Evolutionary conservation across 2,113 vertebrate genomes (phyloP).

Genomic region (Hyla sarda): DNA sequence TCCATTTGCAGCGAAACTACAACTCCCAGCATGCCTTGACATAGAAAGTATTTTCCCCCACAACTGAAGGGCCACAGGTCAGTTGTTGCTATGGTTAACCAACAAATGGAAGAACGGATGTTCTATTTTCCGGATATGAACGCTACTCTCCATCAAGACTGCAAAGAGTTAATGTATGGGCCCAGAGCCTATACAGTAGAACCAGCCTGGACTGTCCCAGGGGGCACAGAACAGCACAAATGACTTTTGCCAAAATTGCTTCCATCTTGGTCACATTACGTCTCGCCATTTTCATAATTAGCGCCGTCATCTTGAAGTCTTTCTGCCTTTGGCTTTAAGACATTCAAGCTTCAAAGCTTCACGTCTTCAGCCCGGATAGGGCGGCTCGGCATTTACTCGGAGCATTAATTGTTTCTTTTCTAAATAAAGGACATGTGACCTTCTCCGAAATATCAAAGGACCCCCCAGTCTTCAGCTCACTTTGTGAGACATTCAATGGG

Average conservation of each 20-base stretch:
- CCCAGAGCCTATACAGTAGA: background rate
- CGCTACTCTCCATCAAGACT: background rate
- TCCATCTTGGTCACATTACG: slow-evolving; percentile 87
- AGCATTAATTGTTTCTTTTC: slow-evolving; percentile 63
- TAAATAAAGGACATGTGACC: slow-evolving; percentile 62
- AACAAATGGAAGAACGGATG: background rate
- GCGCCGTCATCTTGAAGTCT: slow-evolving; percentile 87
- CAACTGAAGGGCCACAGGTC: too few relatives aligned
- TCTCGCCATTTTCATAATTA: slow-evolving; percentile 87
- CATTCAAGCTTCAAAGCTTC: slow-evolving; percentile 69
- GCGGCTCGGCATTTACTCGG: slow-evolving; percentile 55
- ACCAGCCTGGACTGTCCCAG: background rate
- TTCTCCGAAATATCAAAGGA: slow-evolving; percentile 65
- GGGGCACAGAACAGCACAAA: slow-evolving; percentile 77
- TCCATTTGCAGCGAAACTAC: too few relatives aligned
- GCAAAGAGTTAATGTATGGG: background rate
- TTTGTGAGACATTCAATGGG: slow-evolving; percentile 37
- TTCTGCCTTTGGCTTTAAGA: slow-evolving; percentile 82
- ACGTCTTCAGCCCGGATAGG: slow-evolving; percentile 59
- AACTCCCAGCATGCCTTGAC: background rate
- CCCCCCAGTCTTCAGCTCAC: slow-evolving; percentile 32
- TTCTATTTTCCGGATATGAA: background rate
- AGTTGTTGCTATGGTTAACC: too few relatives aligned
- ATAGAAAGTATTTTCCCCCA: too few relatives aligned
- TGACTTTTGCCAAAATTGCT: slow-evolving; percentile 87